These are phyloP conservation scores for Gisinianus flammeolus DNA, from an alignment of 2,888 invertebrate genomes.

Conservation along the genomic window DNA sequence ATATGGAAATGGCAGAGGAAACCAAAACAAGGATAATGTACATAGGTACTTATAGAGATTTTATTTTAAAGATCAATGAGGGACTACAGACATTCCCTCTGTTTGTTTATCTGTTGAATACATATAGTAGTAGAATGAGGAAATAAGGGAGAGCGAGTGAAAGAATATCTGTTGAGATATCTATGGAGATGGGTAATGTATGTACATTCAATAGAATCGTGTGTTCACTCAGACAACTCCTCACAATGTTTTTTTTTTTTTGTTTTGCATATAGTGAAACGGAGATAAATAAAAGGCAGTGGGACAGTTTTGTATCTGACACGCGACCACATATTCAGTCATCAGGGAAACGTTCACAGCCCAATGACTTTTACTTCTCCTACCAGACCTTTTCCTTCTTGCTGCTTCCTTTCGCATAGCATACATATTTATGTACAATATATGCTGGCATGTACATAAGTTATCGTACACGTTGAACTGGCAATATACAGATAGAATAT, in stretches of 20 bases:
- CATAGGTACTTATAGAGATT: not conserved
- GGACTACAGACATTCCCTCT: not conserved
- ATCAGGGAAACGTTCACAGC: conserved; percentile 32
- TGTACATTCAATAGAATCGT: no score
- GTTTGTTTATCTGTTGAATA: not conserved
- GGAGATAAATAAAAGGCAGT: conserved; percentile 44
- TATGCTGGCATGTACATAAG: no score
- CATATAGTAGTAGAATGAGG: not conserved
- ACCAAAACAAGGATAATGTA: no score
- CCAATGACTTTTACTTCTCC: conserved; percentile 27
- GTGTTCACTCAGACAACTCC: no score
- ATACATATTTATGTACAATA: no score
- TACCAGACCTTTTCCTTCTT: no score
- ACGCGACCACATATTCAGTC: conserved; percentile 42
- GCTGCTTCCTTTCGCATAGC: not conserved
- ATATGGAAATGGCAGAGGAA: no score
- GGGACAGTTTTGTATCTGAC: conserved; percentile 45
- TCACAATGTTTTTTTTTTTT: no score
- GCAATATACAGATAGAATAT: no score
- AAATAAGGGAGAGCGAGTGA: not conserved
- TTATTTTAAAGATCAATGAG: conserved; percentile 2
- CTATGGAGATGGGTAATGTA: conserved; percentile 4
- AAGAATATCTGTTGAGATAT: conserved; percentile 3
- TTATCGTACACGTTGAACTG: no score
- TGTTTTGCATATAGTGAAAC: not conserved